These are phyloP conservation scores for Drepana arcuata DNA, from an alignment of 1,140 invertebrate genomes.

Conservation along the genomic window DNA sequence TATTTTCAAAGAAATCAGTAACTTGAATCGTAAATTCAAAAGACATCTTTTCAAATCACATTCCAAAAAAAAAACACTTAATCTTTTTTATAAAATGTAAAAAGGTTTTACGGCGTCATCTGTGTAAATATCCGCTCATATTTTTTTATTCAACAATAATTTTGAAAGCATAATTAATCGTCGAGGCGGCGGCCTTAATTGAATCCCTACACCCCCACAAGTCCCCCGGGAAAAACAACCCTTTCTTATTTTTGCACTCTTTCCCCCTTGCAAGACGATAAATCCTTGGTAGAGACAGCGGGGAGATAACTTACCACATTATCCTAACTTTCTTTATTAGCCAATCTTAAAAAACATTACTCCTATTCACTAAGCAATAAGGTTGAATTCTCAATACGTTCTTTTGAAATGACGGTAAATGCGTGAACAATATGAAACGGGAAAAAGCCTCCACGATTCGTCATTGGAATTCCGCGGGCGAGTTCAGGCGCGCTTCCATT, in stretches of 20 bases:
- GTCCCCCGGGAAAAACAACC: slow-evolving; percentile 65
- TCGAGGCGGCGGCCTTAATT: slow-evolving; percentile 50
- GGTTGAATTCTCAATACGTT: slow-evolving; percentile 7
- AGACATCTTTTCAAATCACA: slow-evolving; percentile 1
- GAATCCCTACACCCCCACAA: slow-evolving; percentile 47
- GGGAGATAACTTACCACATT: slow-evolving; percentile 52
- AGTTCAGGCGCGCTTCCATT: slow-evolving; percentile 48
- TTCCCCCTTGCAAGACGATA: slow-evolving; percentile 62
- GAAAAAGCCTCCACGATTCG: slow-evolving; percentile 65
- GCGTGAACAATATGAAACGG: slow-evolving; percentile 39
- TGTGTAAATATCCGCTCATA: slow-evolving; percentile 6
- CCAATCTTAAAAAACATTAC: slow-evolving; percentile 2
- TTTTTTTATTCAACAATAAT: slow-evolving; percentile 50
- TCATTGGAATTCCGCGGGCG: slow-evolving; percentile 64
- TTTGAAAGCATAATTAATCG: slow-evolving; percentile 64
- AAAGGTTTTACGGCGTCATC: too few species aligned
- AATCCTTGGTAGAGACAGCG: slow-evolving; percentile 62
- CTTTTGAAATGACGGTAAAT: slow-evolving; percentile 7
- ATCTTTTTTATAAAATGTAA: too few species aligned
- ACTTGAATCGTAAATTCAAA: too few species aligned
- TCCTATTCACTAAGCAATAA: slow-evolving; percentile 9
- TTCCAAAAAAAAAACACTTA: background rate
- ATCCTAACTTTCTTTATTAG: slow-evolving; percentile 5
- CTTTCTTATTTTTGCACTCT: slow-evolving; percentile 65
- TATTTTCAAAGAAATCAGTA: too few species aligned